Percentiles rank a stretch among this genome's conserved stretches.
These are phyloP conservation scores for Prinia subflava DNA, from an alignment of 2,113 vertebrate genomes.

Conservation along the genomic window DNA sequence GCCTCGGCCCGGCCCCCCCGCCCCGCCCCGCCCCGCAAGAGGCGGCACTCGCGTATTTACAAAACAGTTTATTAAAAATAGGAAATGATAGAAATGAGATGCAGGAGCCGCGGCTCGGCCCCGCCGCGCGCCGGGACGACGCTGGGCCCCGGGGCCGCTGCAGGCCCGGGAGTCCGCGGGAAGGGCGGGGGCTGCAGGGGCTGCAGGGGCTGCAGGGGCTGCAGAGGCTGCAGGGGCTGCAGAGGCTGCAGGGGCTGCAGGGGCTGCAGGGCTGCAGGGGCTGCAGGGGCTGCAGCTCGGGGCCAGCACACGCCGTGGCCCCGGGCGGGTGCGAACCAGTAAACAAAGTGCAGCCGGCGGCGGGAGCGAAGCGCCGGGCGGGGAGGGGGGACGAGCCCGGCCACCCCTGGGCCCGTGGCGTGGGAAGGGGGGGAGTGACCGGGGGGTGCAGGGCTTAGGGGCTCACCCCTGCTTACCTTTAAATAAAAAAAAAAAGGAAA, in stretches of 20 bases:
- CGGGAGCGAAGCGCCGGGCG: not conserved
- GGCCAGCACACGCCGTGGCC: not conserved
- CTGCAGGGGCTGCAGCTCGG: not conserved
- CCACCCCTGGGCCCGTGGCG: not conserved
- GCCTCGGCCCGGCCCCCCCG: no score
- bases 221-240: no score
- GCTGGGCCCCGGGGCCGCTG: not conserved
- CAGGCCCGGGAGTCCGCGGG: not conserved
- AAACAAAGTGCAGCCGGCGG: constrained; percentile 70
- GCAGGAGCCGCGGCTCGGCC: not conserved
- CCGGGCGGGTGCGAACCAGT: not conserved
- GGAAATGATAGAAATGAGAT: constrained; percentile 53
- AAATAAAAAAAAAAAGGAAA: not conserved
- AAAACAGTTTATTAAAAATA: constrained; percentile 67
- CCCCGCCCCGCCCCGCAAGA: not conserved
- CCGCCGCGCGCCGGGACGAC: not conserved
- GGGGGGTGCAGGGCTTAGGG: not conserved
- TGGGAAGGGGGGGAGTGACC: not conserved
- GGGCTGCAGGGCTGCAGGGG: no score
- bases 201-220: no score
- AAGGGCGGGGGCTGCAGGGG: not conserved
- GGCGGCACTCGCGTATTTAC: not conserved
- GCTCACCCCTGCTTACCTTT: not conserved
- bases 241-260: no score
- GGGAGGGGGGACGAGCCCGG: not conserved